A percentile compares a stretch with the other conserved stretches of the same genome.
phyloP scores from a whole-genome alignment of 37 sponge, comb jelly and placozoan genomes.

The Spongilla lacustris region DNA sequence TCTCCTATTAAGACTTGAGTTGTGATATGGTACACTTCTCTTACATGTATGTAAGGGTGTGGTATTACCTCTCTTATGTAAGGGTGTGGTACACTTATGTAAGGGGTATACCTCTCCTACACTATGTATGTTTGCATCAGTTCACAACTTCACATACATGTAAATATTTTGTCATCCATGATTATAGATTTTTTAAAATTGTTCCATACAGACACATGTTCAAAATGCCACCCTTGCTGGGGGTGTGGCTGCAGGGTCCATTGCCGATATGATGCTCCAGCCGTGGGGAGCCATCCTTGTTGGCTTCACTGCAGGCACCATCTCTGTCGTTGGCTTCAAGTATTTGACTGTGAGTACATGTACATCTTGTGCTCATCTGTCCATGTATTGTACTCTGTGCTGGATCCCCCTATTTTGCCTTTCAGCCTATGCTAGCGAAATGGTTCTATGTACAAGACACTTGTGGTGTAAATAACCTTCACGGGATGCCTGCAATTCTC shows the following conservation, averaged over 20 bases:
- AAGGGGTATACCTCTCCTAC: too few relatives aligned
- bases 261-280: slow-evolving; percentile 79
- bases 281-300: slow-evolving; percentile 89
- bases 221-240: slow-evolving; percentile 97
- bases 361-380: background rate
- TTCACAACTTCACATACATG: too few relatives aligned
- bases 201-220: slow-evolving; percentile 71
- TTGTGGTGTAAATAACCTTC: slow-evolving; percentile 93
- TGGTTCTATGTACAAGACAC: slow-evolving; percentile 75
- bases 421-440: slow-evolving; percentile 68
- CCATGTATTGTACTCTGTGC: background rate
- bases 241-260: slow-evolving; percentile 91
- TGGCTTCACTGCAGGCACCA: slow-evolving; percentile 68
- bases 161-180: background rate
- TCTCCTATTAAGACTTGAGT: too few relatives aligned
- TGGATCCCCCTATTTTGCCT: too few relatives aligned
- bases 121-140: too few relatives aligned
- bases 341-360: slow-evolving; percentile 60
- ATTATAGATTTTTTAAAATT: background rate
- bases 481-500: slow-evolving; percentile 90
- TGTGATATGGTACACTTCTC: too few relatives aligned
- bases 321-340: slow-evolving; percentile 81
- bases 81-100: too few relatives aligned
- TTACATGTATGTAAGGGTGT: too few relatives aligned
- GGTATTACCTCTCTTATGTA: too few relatives aligned